These are phyloP conservation scores for Trissolcus basalis DNA, from an alignment of 1,140 invertebrate species.

Conservation along the genomic window DNA sequence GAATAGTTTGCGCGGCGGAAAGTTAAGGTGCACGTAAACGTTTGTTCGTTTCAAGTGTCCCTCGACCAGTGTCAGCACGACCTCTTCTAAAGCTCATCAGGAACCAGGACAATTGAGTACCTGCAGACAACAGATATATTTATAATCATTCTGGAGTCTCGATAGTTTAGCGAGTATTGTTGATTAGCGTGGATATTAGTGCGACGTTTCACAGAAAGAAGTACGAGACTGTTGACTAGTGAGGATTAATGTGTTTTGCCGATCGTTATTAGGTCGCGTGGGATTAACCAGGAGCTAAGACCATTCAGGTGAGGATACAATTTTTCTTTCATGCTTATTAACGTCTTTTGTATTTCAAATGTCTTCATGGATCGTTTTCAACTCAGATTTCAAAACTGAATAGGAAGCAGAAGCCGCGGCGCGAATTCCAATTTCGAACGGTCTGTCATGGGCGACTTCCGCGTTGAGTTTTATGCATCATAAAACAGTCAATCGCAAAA, in stretches of 20 bases:
- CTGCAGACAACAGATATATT: slow-evolving; percentile 72
- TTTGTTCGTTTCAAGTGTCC: slow-evolving; percentile 48
- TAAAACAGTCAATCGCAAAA: slow-evolving; percentile 46
- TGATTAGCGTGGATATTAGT: slow-evolving; percentile 35
- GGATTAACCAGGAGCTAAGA: slow-evolving; percentile 25
- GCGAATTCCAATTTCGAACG: background rate
- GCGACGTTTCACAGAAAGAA: slow-evolving; percentile 24
- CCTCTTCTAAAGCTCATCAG: slow-evolving; percentile 59
- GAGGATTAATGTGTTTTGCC: slow-evolving; percentile 48
- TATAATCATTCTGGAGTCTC: slow-evolving; percentile 64
- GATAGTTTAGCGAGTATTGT: slow-evolving; percentile 47
- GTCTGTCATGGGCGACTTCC: background rate
- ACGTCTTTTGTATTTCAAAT: background rate
- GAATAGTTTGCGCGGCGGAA: slow-evolving; percentile 40
- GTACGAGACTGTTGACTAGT: slow-evolving; percentile 43
- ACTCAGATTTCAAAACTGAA: background rate
- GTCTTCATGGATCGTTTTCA: background rate
- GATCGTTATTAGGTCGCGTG: slow-evolving; percentile 20
- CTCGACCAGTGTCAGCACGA: slow-evolving; percentile 29
- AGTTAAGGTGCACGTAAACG: slow-evolving; percentile 37
- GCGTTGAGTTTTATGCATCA: slow-evolving; percentile 27
- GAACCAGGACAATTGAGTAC: slow-evolving; percentile 72
- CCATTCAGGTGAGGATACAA: slow-evolving; percentile 34
- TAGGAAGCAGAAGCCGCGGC: too few relatives aligned
- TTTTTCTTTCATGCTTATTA: background rate